These are phyloP conservation scores for Acanthosepion pharaonis DNA, from an alignment of 2,888 invertebrate genomes.

Conservation along the genomic window DNA sequence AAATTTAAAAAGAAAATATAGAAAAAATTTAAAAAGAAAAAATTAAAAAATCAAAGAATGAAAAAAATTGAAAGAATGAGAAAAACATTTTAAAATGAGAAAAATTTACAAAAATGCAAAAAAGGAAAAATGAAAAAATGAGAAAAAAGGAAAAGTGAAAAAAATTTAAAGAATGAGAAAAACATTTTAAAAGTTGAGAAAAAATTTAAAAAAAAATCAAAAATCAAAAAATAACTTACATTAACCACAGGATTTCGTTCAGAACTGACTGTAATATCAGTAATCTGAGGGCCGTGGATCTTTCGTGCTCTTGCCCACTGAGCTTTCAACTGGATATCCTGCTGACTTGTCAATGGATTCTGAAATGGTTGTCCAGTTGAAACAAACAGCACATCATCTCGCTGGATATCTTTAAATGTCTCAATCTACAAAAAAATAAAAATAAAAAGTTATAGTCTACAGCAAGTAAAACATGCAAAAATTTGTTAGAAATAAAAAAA, in stretches of 20 bases:
- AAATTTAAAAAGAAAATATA: too few relatives aligned
- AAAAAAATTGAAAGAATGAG: too few relatives aligned
- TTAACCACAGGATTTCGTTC: conserved; percentile 68
- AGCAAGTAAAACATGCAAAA: background rate
- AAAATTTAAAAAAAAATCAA: background rate
- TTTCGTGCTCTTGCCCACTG: conserved; percentile 74
- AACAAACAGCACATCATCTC: conserved; percentile 72
- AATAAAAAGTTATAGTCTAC: background rate
- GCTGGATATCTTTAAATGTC: conserved; percentile 67
- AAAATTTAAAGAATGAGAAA: too few relatives aligned
- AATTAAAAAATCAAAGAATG: too few relatives aligned
- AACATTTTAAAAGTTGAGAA: too few relatives aligned
- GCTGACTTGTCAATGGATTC: conserved; percentile 60
- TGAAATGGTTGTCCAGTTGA: conserved; percentile 70
- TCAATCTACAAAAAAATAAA: conserved; percentile 61
- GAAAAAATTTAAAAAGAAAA: too few relatives aligned
- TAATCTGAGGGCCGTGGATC: conserved; percentile 71
- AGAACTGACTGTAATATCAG: conserved; percentile 70
- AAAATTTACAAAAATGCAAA: too few relatives aligned
- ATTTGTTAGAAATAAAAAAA: too few relatives aligned
- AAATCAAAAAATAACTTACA: conserved; percentile 61
- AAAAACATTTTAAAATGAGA: too few relatives aligned
- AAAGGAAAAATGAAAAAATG: too few relatives aligned
- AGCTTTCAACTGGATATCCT: conserved; percentile 73
- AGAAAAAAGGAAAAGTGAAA: too few relatives aligned